These are phyloP conservation scores for Drosophila kohkoa DNA, from an alignment of 1,140 invertebrate species.

Conservation along the genomic window DNA sequence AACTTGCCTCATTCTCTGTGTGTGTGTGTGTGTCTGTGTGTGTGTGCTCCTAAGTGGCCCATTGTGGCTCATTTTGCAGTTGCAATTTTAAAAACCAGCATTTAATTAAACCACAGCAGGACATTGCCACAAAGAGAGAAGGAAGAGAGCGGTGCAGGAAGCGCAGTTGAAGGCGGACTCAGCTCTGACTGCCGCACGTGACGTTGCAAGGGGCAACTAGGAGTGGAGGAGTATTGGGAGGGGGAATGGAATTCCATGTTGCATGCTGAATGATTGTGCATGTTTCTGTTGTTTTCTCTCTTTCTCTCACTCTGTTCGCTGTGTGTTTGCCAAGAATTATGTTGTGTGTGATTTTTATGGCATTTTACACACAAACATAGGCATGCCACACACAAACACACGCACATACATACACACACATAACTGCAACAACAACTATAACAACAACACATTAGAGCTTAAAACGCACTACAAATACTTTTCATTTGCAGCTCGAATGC, in stretches of 20 bases:
- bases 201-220: constrained; percentile 49
- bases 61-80: constrained; percentile 80
- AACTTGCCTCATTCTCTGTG: neutral
- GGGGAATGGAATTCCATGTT: constrained; percentile 52
- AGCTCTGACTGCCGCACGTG: constrained; percentile 46
- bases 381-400: neutral
- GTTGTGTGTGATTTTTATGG: constrained; percentile 62
- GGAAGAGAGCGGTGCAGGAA: neutral
- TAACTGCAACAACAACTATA: constrained; percentile 13
- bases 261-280: constrained; percentile 64
- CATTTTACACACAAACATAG: constrained; percentile 49
- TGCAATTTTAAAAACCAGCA: constrained; percentile 78
- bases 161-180: neutral
- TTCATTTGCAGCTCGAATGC: no score
- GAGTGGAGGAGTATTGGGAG: no score
- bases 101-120: constrained; percentile 72
- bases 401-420: neutral
- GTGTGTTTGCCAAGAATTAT: constrained; percentile 42
- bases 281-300: constrained; percentile 32
- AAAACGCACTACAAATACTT: no score
- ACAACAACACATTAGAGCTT: no score
- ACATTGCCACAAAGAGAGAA: neutral
- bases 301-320: neutral
- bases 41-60: constrained; percentile 63
- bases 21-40: constrained; percentile 20